These are phyloP conservation scores for Acipenser ruthenus DNA, from an alignment of 2,797 vertebrate genomes.

Conservation along the genomic window DNA sequence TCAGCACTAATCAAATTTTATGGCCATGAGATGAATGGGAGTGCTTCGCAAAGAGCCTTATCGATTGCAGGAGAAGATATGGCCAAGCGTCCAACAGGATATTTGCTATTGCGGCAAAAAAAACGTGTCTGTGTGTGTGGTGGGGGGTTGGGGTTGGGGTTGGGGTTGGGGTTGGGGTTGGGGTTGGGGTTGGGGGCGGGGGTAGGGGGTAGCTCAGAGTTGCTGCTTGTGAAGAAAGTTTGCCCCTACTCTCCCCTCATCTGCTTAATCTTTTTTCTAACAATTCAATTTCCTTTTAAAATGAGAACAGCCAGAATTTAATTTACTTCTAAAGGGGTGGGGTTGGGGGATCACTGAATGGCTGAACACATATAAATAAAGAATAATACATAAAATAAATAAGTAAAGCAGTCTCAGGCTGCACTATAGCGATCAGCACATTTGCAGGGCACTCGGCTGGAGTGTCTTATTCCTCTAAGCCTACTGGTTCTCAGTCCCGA, in stretches of 20 bases:
- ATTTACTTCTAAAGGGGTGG: slow-evolving; percentile 61
- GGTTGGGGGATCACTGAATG: background rate
- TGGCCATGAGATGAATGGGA: slow-evolving; percentile 83
- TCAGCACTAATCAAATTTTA: slow-evolving; percentile 88
- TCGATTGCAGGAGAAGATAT: slow-evolving; percentile 82
- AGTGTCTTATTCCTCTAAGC: slow-evolving; percentile 70
- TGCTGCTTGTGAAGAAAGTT: slow-evolving; percentile 23
- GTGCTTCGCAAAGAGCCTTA: slow-evolving; percentile 73
- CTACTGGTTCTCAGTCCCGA: slow-evolving; percentile 64
- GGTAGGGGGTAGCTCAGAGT: slow-evolving; percentile 15
- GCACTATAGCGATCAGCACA: slow-evolving; percentile 61
- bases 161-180: too few species aligned
- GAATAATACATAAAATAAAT: slow-evolving; percentile 46
- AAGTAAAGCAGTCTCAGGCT: slow-evolving; percentile 47
- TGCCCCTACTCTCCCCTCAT: slow-evolving; percentile 28
- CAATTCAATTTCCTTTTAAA: slow-evolving; percentile 82
- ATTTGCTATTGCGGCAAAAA: slow-evolving; percentile 87
- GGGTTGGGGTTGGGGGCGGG: too few species aligned
- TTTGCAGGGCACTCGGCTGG: slow-evolving; percentile 54
- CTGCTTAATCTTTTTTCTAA: slow-evolving; percentile 69
- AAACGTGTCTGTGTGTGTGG: too few species aligned
- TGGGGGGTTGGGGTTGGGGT: too few species aligned
- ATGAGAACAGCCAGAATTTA: slow-evolving; percentile 67
- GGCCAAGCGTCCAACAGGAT: slow-evolving; percentile 77
- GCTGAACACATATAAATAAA: slow-evolving; percentile 32